Conservation (phyloP, 2,888 invertebrate genomes). For the Trisateles emortualis region DNA sequence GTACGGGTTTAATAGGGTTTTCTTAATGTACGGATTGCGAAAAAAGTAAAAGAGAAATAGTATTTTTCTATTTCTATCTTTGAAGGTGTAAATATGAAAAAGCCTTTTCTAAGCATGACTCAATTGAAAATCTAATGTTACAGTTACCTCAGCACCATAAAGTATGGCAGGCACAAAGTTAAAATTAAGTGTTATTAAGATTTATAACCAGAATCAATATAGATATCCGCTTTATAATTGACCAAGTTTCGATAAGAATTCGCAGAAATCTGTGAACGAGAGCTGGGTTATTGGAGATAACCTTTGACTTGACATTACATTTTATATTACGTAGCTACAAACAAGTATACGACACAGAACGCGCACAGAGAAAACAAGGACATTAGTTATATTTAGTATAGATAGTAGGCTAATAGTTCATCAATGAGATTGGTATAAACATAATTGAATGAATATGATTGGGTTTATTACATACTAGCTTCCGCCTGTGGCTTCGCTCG, state of each 20-base stretch:
- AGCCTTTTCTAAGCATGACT: no score
- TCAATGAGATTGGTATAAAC: background rate
- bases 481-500: no score
- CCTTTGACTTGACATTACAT: constrained; percentile 18
- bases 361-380: constrained; percentile 3
- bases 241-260: constrained; percentile 38
- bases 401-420: background rate
- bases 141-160: no score
- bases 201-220: constrained; percentile 4
- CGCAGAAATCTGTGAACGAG: constrained; percentile 44
- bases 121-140: no score
- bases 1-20: no score
- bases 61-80: no score
- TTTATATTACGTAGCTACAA: no score
- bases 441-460: background rate
- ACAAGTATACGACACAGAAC: constrained; percentile 1
- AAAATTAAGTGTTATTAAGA: background rate
- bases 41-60: no score
- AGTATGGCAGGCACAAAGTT: no score
- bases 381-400: background rate
- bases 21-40: no score
- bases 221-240: constrained; percentile 30
- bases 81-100: no score
- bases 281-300: constrained; percentile 31
- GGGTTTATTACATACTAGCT: background rate